Conservation (phyloP, 2,888 invertebrate species). For the Cancer borealis region DNA sequence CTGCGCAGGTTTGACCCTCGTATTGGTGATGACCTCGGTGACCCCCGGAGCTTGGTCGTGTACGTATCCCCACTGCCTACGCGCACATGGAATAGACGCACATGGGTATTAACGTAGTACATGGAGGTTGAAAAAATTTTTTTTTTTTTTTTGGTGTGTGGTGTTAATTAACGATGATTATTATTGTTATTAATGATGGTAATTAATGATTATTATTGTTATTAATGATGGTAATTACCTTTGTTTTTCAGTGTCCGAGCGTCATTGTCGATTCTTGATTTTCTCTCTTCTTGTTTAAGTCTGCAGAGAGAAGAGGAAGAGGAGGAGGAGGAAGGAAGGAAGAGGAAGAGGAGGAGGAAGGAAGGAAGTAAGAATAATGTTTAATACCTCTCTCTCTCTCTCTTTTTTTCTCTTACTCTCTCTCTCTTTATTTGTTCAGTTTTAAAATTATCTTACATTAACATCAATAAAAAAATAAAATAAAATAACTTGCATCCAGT, state of each 20-base stretch:
- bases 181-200: not conserved
- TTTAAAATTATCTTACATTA: too few relatives aligned
- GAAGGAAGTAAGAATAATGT: not conserved
- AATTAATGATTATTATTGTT: not conserved
- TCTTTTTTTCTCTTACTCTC: not conserved
- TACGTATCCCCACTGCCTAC: constrained; percentile 66
- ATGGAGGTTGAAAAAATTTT: not conserved
- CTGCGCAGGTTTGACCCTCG: constrained; percentile 72
- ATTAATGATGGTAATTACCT: constrained; percentile 12
- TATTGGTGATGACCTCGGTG: constrained; percentile 68
- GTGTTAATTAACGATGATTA: not conserved
- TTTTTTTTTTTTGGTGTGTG: not conserved
- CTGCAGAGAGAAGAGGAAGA: not conserved
- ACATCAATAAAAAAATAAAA: too few relatives aligned
- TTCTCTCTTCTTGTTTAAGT: constrained; percentile 50
- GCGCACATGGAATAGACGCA: not conserved
- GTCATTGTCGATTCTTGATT: constrained; percentile 52
- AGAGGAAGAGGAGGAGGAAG: not conserved
- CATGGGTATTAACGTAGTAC: not conserved
- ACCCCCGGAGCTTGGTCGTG: constrained; percentile 69
- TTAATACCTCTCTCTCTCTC: too few relatives aligned
- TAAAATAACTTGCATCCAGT: too few relatives aligned
- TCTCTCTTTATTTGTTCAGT: too few relatives aligned
- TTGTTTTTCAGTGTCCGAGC: not conserved
- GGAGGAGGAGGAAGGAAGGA: not conserved